Evolutionary conservation across 2,113 vertebrate genomes (phyloP).

Genomic region (Atrichornis clamosus): DNA sequence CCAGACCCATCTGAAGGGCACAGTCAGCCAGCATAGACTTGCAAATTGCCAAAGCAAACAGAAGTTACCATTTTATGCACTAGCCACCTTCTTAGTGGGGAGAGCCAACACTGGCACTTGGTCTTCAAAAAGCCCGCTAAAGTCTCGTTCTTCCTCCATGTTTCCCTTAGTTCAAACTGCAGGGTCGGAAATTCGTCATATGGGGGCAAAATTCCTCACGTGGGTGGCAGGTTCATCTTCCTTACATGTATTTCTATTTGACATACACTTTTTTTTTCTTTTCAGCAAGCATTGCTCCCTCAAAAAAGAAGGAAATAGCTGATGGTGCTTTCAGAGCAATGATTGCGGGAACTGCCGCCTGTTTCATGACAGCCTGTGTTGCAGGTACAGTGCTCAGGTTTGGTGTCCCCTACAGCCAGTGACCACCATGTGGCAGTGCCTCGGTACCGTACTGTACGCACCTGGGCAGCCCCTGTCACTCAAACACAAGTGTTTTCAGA

Average conservation of each 20-base stretch:
- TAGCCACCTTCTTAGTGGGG: not conserved
- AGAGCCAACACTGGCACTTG: not conserved
- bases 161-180: not conserved
- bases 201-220: not conserved
- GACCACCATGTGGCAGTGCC: not conserved
- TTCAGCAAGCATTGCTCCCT: constrained; percentile 80
- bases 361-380: constrained; percentile 87
- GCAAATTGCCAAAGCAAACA: not conserved
- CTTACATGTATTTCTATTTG: not conserved
- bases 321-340: constrained; percentile 77
- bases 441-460: accelerated
- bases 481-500: accelerated
- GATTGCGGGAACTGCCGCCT: constrained; percentile 78
- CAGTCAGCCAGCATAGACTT: accelerated
- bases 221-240: not conserved
- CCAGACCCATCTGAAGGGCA: not conserved
- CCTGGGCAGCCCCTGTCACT: accelerated
- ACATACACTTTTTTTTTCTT: not conserved
- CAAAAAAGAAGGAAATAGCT: constrained; percentile 78
- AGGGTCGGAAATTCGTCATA: not conserved
- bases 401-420: not conserved
- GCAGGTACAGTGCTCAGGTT: constrained; percentile 71
- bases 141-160: not conserved
- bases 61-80: not conserved
- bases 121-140: not conserved